phyloP scores from a whole-genome alignment of 2,888 invertebrate genomes.

The Crossocerus cetratus region DNA sequence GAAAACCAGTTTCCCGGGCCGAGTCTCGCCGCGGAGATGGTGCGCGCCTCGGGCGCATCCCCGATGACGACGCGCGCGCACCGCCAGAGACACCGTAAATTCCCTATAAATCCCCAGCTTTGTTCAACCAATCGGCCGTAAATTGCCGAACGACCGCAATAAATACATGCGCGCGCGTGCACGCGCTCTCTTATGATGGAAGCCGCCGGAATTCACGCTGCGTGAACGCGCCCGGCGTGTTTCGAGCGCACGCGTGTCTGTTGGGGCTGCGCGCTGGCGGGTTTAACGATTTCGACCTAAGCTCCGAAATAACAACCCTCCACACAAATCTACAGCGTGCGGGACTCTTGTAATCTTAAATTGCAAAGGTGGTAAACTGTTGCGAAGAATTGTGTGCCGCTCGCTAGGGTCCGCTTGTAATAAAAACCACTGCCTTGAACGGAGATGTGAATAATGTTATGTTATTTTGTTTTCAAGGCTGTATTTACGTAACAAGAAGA shows the following conservation, averaged over 20 bases:
- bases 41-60: constrained; percentile 42
- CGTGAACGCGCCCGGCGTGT: constrained; percentile 1
- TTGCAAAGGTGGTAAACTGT: too few species aligned
- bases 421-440: too few species aligned
- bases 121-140: constrained; percentile 9
- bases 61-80: constrained; percentile 17
- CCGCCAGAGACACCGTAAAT: constrained; percentile 34
- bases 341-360: too few species aligned
- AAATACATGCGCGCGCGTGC: not conserved
- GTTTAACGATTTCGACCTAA: not conserved
- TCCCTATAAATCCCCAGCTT: constrained; percentile 30
- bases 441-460: too few species aligned
- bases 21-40: constrained; percentile 32
- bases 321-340: too few species aligned
- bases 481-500: too few species aligned
- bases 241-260: not conserved
- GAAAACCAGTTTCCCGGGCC: constrained; percentile 70
- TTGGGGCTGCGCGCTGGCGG: not conserved
- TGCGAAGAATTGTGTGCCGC: too few species aligned
- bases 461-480: too few species aligned
- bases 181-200: constrained; percentile 16
- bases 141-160: constrained; percentile 23
- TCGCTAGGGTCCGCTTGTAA: too few species aligned
- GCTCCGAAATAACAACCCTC: too few species aligned
- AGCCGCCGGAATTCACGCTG: constrained; percentile 3